Conservation (phyloP, 2,113 vertebrate genomes). For the Morphnarchus princeps region DNA sequence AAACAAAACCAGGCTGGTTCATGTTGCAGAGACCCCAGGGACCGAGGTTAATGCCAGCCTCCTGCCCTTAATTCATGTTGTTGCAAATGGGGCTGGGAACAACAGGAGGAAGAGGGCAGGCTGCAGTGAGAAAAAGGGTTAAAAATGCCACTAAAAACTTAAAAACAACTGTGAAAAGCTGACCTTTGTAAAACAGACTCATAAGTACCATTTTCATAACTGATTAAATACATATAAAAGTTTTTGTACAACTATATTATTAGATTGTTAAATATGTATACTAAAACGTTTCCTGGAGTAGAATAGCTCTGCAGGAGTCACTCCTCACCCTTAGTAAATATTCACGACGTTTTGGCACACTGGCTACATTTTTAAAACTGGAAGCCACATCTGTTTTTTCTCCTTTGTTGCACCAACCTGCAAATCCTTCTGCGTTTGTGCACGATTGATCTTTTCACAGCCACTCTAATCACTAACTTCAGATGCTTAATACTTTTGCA, state of each 20-base stretch:
- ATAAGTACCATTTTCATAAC: not conserved
- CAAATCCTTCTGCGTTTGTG: not conserved
- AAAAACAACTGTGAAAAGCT: not conserved
- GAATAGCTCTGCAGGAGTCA: not conserved
- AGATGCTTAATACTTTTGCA: not conserved
- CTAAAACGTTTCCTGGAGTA: not conserved
- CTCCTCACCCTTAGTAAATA: not conserved
- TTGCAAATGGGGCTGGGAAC: not conserved
- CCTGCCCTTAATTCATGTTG: not conserved
- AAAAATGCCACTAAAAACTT: not conserved
- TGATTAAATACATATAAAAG: constrained; percentile 21
- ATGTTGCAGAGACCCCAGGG: not conserved
- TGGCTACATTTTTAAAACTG: not conserved
- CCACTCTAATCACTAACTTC: not conserved
- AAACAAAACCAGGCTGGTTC: not conserved
- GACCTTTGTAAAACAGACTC: not conserved
- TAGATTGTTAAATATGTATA: constrained; percentile 24
- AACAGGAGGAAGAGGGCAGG: not conserved
- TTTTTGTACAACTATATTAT: not conserved
- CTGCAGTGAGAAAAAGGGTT: not conserved
- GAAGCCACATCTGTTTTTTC: not conserved
- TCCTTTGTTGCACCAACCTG: not conserved
- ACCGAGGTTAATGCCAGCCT: not conserved
- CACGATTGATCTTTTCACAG: not conserved
- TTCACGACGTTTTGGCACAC: not conserved